Evolutionary conservation across 2,888 invertebrate genomes (phyloP), one percentile per base, ranked within the genome.

Genomic region (Heliconius cydno): DNA sequence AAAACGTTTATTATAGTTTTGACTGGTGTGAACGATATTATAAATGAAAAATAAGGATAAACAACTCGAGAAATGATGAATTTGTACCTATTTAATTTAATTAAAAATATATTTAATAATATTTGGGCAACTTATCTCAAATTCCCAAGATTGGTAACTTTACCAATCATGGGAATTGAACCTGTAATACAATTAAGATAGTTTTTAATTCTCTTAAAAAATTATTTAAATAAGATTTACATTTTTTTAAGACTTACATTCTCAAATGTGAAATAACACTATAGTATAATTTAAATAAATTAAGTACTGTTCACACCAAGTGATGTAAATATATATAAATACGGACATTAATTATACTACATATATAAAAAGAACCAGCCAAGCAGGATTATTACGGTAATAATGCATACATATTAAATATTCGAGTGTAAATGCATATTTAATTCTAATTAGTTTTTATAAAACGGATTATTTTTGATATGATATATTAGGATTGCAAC

Each of bases 281-380:
- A 46, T 15, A n/a, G 60, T 60, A 60, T 60, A 60, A 60, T 60
- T 10, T 7, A 60, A n/a, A 7, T 60, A 73, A 60, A n/a, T n/a
- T 46, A 66, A 63, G 65, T 85, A 86, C 88, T 91, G 90, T 90
- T 90, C 93, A 91, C 93, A 93, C 92, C 91, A 89, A 88, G 85
- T 93, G 92, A 91, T 91, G 85, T 85, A 70, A 83, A 80, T 81
- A 78, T 82, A 81, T 82, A 75, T 80, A 80, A 46, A 46, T 46
- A 82, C 82, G 74, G 79, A 80, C 38, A 80, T 76, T 28, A 28
- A 28, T 28, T 78, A 82, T 77, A 80, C 63, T 38, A 60, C 81
- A 81, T 80, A 85, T 85, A 66, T 79, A 77, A 78, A 81, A 82
- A 85, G 84, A 81, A 80, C 87, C 88, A 91, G 92, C 91, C 87